Percentiles rank a stretch among this genome's conserved stretches.
Evolutionary conservation across 2,888 invertebrate species (phyloP).

Genomic region (Philereme transversata): DNA sequence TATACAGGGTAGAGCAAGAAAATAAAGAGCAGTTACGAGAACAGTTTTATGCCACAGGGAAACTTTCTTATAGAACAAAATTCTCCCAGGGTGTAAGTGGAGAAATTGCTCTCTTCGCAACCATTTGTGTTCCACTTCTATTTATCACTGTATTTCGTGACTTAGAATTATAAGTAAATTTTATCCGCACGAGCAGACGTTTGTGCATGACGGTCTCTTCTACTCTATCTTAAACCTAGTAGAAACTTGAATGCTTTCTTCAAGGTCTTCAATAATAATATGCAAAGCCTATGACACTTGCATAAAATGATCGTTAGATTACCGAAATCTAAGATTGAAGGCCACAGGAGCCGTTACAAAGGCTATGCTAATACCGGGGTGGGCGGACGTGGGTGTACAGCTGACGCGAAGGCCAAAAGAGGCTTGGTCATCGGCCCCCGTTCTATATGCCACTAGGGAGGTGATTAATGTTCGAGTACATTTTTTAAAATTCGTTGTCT

Average conservation of each 20-base stretch:
- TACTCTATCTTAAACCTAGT: background rate
- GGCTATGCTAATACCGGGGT: conserved; percentile 67
- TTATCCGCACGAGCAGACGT: too few species aligned
- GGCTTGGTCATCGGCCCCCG: conserved; percentile 69
- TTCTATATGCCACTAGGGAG: conserved; percentile 1
- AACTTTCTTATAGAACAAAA: too few species aligned
- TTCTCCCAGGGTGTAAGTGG: too few species aligned
- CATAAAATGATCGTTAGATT: conserved; percentile 31
- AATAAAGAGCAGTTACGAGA: too few species aligned
- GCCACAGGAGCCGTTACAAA: conserved; percentile 66
- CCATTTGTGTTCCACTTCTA: too few species aligned
- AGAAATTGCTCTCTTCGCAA: too few species aligned
- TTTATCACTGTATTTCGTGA: too few species aligned
- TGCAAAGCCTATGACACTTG: conserved; percentile 1
- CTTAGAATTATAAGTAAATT: too few species aligned
- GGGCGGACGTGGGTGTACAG: conserved; percentile 69
- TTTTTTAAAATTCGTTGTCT: too few species aligned
- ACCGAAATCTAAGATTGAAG: conserved; percentile 58
- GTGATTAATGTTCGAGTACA: background rate
- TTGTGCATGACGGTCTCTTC: too few species aligned
- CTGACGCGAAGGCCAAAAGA: conserved; percentile 61
- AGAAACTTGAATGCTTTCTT: background rate
- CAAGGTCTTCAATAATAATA: background rate
- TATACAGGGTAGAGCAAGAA: too few species aligned
- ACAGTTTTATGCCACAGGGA: too few species aligned